Evolutionary conservation across 2,113 vertebrate species (phyloP).

Genomic region (Perca flavescens): DNA sequence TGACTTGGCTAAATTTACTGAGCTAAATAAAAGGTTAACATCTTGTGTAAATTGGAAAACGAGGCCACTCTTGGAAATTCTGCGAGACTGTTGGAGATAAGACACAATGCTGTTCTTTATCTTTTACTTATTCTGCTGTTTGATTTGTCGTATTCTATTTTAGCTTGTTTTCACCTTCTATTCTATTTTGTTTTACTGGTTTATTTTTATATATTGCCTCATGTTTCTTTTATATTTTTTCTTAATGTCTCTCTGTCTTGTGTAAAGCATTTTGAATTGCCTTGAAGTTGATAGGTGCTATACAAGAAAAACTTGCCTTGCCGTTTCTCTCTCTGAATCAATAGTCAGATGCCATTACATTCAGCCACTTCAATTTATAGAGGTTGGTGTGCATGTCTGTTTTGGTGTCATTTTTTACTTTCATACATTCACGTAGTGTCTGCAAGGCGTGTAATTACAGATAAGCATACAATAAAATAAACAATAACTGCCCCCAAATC

Average conservation of each 20-base stretch:
- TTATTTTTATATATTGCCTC: background rate
- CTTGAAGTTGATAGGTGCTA: background rate
- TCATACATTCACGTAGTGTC: background rate
- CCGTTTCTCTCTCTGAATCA: conserved; percentile 28
- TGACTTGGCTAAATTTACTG: conserved; percentile 64
- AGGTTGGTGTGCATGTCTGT: background rate
- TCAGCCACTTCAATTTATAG: conserved; percentile 13
- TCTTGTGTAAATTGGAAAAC: conserved; percentile 52
- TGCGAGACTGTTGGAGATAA: conserved; percentile 41
- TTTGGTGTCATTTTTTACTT: background rate
- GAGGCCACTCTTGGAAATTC: conserved; percentile 36
- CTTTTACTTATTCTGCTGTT: background rate
- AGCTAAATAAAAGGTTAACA: conserved; percentile 66
- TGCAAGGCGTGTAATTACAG: background rate
- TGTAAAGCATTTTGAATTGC: background rate
- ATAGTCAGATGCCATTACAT: conserved; percentile 5
- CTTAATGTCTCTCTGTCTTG: background rate
- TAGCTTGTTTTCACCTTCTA: background rate
- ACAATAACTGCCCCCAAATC: background rate
- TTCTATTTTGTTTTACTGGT: background rate
- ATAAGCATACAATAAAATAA: background rate
- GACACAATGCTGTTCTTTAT: conserved; percentile 42
- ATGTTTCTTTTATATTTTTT: background rate
- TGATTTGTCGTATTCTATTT: background rate
- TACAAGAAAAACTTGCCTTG: background rate